Base-by-base conservation (phyloP, 1,140 invertebrate species). In the Apis cerana region DNA sequence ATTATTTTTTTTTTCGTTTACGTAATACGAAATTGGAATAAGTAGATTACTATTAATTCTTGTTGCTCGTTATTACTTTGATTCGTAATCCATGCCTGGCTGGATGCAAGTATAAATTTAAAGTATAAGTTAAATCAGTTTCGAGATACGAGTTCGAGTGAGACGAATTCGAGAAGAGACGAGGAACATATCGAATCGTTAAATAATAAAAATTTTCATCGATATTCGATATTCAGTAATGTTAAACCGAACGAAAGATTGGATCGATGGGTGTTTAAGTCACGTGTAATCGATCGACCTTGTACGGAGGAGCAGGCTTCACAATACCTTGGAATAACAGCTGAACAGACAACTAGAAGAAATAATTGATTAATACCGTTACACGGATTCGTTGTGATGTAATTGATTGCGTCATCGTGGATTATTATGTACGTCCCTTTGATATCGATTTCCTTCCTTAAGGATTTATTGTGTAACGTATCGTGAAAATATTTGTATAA, bases 361-460 rank as follows among this genome's bases (percentile, higher is more conserved):
- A 78, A 56, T 69, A 74, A 68, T 21, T 48, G 27, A 54, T 23
- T 27, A 59, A 56, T 85, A 61, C 27, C 59, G 70, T 75, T 83
- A 59, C 74, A 79, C n/a, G 69, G 67, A 82, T 87, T 82, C 85
- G 61, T 78, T 58, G 85, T 82, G 77, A 85, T 56, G 79, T 70
- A 82, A 85, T 80, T 52, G 52, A 70, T 64, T 65, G 65, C 65
- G 70, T 65, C 75, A 67, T 61, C 43, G 65, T 43, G 80, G 71
- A 75, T 67, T 75, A 75, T 67, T 75, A 67, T 48, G 27, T 17
- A 1, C 50, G 75, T 75, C 69, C 33, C 64, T 54, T 50, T 19
- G n/a, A 65, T 75, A 83, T 86, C 80, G 80, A 85, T 77, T 79
- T 68, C 0, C 54, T 75, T 43, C 33, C 17, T n/a, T 27, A 5